Base-by-base conservation (phyloP, 2,888 invertebrate genomes). In the Auanema sp. region DNA sequence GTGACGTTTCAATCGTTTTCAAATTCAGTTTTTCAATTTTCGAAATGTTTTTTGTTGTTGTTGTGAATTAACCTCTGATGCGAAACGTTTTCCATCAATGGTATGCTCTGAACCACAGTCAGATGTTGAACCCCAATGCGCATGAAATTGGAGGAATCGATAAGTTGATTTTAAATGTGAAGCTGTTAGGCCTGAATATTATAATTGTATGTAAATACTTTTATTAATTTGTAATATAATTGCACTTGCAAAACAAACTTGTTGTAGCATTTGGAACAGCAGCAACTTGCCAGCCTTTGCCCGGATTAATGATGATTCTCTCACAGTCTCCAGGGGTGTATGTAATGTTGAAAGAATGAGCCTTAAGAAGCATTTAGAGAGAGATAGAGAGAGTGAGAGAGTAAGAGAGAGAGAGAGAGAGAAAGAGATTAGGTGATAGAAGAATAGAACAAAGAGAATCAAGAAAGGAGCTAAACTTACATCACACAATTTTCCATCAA, bases 61-160 rank as follows among this genome's bases (percentile, higher is more conserved):
- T n/a, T n/a, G 8, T 8, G 8, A 33, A 33, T 5, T 33, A 57
- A 74, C 76, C 69, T 78, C 79, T 50, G 75, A 77, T 21, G 72
- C 72, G 10, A 70, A 60, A 40, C 68, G 52, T 52, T 77, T 72
- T 54, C 81, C 80, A 58, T 72, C 67, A 24, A 82, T 65, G 12
- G 64, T 58, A 64, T 82, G 82, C 65, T 82, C 82, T n/a, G 77
- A 75, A 14, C 82, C 82, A 55, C 73, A 68, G 25, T 63, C 68
- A 10, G 73, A 61, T 52, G 78, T 65, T 24, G 65, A 57, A 49
- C 75, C 75, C 82, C 82, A 82, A 65, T 82, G 82, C 42, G 73
- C 75, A 64, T 82, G 82, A 62, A 81, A 79, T 64, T 82, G 82
- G 50, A 69, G 70, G 49, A 82, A 60, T 33, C 71, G 67, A 60